Evolutionary conservation across 2,797 vertebrate genomes (phyloP), one percentile per base, ranked within the genome.

Genomic region (Somateria mollissima): DNA sequence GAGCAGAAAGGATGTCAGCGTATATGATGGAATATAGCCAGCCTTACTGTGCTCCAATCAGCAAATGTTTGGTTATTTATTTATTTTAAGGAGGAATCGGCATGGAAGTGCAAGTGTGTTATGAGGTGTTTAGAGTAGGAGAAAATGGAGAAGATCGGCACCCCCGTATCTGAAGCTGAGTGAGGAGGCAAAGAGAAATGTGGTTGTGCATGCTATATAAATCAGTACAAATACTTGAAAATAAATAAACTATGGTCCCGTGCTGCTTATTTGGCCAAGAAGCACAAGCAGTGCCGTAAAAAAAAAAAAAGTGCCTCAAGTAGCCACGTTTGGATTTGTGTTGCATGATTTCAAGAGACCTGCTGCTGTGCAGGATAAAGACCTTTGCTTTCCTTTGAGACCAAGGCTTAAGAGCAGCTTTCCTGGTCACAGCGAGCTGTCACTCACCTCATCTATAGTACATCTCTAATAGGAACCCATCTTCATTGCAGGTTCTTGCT

Each of bases 1-100:
- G 72, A 95, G 90, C 95, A 94, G 92, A 96, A 96, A 12, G 53
- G 57, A 89, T 58, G 43, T 71, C 84, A 65, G 53, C 53, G 30
- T 90, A 64, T 84, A 84, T 58, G 34, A 51, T 62, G 70, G 83
- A 82, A 75, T 28, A 21, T 41, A 90, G 84, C 77, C 86, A 87
- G 32, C 19, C 28, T 61, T 91, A 16, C 67, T 74, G 39, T 58
- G 62, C 61, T 94, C 17, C n/a, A 34, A 0, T 30, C 64, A 56
- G 47, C 58, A 0, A 0, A 49, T 25, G 13, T 25, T 49, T 49
- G 24, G 22, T 16, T 51, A 14, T 51, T 58, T 57, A n/a, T 43
- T 84, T 92, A 71, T 72, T 94, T 92, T 79, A 66, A 86, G 53
- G 83, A 92, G 30, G 19, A 73, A 70, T 34, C 82, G n/a, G 15